Evolutionary conservation across 1,140 invertebrate genomes (phyloP).

Genomic region (Piezodorus guildinii): DNA sequence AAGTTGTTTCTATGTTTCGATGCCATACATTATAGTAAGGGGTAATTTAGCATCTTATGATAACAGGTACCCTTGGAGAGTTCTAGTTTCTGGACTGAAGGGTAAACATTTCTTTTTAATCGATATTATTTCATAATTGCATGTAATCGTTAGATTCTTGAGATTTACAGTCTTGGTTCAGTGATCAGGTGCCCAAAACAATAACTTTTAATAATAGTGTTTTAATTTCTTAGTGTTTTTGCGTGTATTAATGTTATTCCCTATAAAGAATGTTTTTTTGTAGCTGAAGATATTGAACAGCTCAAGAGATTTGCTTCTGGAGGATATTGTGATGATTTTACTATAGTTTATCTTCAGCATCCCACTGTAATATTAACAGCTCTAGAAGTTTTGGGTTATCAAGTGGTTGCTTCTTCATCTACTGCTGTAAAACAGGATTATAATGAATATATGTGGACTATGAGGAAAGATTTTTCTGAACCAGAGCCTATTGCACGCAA

Average conservation of each 20-base stretch:
- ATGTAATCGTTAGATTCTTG: too few species aligned
- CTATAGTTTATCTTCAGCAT: conserved; percentile 73
- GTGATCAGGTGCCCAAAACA: too few species aligned
- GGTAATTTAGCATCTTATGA: conserved; percentile 74
- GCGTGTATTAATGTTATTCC: too few species aligned
- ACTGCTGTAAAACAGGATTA: conserved; percentile 74
- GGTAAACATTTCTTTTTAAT: conserved; percentile 35
- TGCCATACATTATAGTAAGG: conserved; percentile 78
- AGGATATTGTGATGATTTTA: conserved; percentile 63
- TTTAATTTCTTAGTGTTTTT: too few species aligned
- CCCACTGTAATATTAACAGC: conserved; percentile 75
- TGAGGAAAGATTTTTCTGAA: conserved; percentile 75
- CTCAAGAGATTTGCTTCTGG: conserved; percentile 64
- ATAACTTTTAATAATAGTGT: too few species aligned
- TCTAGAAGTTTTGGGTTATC: conserved; percentile 72
- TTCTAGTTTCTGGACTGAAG: conserved; percentile 72
- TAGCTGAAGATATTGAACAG: conserved; percentile 68
- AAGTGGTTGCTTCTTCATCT: conserved; percentile 72
- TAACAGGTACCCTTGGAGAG: conserved; percentile 70
- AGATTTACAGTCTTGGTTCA: too few species aligned
- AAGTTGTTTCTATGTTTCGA: conserved; percentile 31
- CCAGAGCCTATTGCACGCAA: conserved; percentile 43
- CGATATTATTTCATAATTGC: neutral
- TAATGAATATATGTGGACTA: conserved; percentile 84
- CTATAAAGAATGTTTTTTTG: conserved; percentile 27